Evolutionary conservation across 2,113 vertebrate species (phyloP), one percentile per base, ranked within the genome.

Genomic region (Oxygymnocypris stewartii): DNA sequence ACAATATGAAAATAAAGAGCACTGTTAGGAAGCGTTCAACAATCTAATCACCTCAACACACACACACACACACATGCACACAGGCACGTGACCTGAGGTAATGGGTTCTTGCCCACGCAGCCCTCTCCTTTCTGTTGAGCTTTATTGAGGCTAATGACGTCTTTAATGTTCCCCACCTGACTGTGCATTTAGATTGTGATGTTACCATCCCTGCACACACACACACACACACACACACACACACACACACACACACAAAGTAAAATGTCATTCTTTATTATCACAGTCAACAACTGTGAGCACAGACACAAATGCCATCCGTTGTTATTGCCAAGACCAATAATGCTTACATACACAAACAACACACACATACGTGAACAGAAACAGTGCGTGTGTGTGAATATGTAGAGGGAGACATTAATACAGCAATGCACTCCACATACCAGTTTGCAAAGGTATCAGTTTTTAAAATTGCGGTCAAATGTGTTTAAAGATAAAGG

Each of bases 111-210:
- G 71, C 80, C 84, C 71, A 84, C 49, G 47, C 67, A 84, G 78
- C 57, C 61, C 88, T 84, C 61, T 75, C 61, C 40, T 76, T 61
- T 59, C 57, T 77, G 67, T 85, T 76, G 42, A 82, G 87, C 85
- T 90, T 91, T 89, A 91, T 94, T 94, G 93, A 93, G 89, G 93
- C 94, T 96, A 95, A 95, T 95, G 93, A 92, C 91, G 91, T 92
- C 90, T 94, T 86, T 96, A 96, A 96, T 95, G 91, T 92, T 91
- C 92, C 91, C 90, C 92, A 89, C 96, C 94, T 96, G 96, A 96
- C 92, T 94, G 89, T 91, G 95, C 95, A 96, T 96, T 91, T 93
- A 93, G 93, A 96, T 95, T 95, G 93, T 93, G 89, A 90, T 93
- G 93, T 89, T 89, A 88, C 84, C 87, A 85, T 42, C 37, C 61